phyloP scores from a whole-genome alignment of 1,140 invertebrate genomes.

The Pogonus chalceus region DNA sequence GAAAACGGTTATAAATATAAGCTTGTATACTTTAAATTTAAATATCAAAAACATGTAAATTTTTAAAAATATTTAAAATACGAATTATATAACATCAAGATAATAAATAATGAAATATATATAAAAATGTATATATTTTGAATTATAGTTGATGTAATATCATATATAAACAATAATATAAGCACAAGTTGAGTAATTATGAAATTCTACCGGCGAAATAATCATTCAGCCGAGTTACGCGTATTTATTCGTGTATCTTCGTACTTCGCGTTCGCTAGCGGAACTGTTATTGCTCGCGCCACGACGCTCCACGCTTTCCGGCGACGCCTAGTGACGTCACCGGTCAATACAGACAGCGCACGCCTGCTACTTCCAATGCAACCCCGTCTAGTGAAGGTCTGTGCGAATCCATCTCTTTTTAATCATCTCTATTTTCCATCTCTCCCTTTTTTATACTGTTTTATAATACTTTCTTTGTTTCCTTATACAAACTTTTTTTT shows the following conservation, averaged over 20 bases:
- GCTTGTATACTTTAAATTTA: too few relatives aligned
- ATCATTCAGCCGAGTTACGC: constrained; percentile 5
- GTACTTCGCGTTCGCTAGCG: constrained; percentile 10
- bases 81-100: too few relatives aligned
- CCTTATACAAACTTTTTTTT: too few relatives aligned
- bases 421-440: too few relatives aligned
- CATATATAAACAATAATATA: neutral
- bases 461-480: too few relatives aligned
- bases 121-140: neutral
- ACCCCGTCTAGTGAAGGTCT: constrained; percentile 23
- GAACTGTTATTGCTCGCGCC: constrained; percentile 5
- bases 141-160: neutral
- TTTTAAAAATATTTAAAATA: too few relatives aligned
- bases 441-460: too few relatives aligned
- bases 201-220: neutral
- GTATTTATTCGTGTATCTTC: constrained; percentile 1
- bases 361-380: neutral
- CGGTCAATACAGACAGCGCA: constrained; percentile 26
- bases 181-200: constrained; percentile 8
- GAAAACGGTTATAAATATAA: too few relatives aligned
- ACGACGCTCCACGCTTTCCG: constrained; percentile 16
- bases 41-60: too few relatives aligned
- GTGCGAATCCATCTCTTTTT: constrained; percentile 7
- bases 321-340: constrained; percentile 31
- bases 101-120: neutral